phyloP scores from a whole-genome alignment of 35 echinoderm and acorn worm species.

The Heliocidaris tuberculata region DNA sequence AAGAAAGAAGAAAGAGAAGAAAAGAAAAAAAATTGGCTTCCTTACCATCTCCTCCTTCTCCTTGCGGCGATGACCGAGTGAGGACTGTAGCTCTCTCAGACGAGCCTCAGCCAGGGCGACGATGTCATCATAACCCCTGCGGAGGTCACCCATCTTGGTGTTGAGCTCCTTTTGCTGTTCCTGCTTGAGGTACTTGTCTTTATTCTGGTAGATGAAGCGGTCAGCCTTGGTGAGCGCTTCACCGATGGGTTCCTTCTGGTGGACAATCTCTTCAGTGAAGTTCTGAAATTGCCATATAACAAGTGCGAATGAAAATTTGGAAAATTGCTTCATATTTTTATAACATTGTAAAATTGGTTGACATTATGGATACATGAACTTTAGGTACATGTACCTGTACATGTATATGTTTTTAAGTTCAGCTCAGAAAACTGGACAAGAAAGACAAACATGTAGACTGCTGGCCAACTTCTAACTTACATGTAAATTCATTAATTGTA shows the following conservation, averaged over 20 bases:
- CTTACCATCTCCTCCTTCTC: constrained; percentile 93
- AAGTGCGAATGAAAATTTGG: too few species aligned
- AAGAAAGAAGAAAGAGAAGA: not conserved
- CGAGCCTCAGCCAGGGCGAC: constrained; percentile 64
- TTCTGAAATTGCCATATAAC: constrained; percentile 37
- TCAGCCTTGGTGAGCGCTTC: constrained; percentile 77
- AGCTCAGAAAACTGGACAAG: too few species aligned
- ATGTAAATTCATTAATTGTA: too few species aligned
- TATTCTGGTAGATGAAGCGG: constrained; percentile 90
- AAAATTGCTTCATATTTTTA: too few species aligned
- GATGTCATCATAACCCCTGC: constrained; percentile 57
- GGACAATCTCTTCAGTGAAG: constrained; percentile 85
- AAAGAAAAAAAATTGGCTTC: not conserved
- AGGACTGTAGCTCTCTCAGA: constrained; percentile 63
- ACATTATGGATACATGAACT: too few species aligned
- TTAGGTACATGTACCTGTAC: too few species aligned
- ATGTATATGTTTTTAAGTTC: too few species aligned
- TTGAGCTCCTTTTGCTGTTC: constrained; percentile 85
- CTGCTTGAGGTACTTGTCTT: constrained; percentile 80
- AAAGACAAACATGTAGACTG: too few species aligned
- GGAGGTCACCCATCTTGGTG: constrained; percentile 65
- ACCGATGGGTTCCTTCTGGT: constrained; percentile 85
- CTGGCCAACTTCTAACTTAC: too few species aligned
- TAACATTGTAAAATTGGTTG: too few species aligned
- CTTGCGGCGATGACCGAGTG: constrained; percentile 61